Conservation (phyloP, 2,888 invertebrate genomes). For the Biston betularia region DNA sequence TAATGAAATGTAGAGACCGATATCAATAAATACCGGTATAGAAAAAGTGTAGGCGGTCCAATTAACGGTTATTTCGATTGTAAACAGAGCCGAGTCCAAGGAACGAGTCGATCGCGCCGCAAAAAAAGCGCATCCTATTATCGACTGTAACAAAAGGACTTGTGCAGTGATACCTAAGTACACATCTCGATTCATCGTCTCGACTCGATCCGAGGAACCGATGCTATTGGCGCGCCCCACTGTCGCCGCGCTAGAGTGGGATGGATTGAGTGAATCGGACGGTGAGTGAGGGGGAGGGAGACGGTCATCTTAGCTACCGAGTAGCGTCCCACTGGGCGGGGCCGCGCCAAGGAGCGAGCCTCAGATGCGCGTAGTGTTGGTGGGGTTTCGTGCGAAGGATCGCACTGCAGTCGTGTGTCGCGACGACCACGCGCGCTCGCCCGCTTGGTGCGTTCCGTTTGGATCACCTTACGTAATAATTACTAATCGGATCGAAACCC, state of each 20-base stretch:
- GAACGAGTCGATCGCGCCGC: constrained; percentile 75
- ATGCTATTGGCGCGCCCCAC: constrained; percentile 86
- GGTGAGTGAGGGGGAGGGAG: constrained; percentile 77
- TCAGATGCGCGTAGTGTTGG: constrained; percentile 88
- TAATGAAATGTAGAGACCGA: constrained; percentile 1
- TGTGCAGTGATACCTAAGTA: constrained; percentile 86
- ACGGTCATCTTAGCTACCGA: constrained; percentile 84
- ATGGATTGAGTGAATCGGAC: constrained; percentile 57
- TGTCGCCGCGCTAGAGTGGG: constrained; percentile 79
- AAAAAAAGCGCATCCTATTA: constrained; percentile 86
- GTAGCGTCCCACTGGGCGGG: constrained; percentile 88
- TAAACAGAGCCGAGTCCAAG: constrained; percentile 52
- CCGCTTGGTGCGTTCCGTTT: constrained; percentile 63
- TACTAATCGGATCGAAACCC: constrained; percentile 76
- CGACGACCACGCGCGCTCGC: constrained; percentile 80
- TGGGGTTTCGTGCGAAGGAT: constrained; percentile 87
- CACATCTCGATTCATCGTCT: constrained; percentile 86
- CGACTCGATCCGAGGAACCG: constrained; percentile 84
- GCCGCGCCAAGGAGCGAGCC: constrained; percentile 86
- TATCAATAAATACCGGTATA: constrained; percentile 10
- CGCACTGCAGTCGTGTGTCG: constrained; percentile 86
- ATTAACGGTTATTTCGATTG: constrained; percentile 8
- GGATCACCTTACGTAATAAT: constrained; percentile 80
- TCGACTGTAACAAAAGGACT: constrained; percentile 86
- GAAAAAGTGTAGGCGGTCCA: constrained; percentile 16